These are phyloP conservation scores for cattle (Bos taurus) DNA, from an alignment of 2,113 vertebrate genomes.

Conservation along the genomic window DNA sequence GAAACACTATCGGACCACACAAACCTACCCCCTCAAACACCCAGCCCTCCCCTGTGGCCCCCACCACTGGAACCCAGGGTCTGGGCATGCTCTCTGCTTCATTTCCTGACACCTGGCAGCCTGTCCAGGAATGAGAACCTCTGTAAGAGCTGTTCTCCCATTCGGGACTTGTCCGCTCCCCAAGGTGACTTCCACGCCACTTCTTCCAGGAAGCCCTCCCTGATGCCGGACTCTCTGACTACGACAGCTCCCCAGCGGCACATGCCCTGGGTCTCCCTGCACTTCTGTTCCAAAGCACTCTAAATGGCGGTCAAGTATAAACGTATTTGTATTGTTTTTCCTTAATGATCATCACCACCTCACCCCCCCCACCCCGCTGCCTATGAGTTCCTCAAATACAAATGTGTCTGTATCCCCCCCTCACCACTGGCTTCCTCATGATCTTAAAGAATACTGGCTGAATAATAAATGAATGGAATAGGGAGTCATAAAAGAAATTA, in stretches of 20 bases:
- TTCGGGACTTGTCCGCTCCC: not conserved
- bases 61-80: not conserved
- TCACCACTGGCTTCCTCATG: rapidly evolving
- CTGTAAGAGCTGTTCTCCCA: not conserved
- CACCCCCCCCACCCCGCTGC: too few species aligned
- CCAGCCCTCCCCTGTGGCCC: not conserved
- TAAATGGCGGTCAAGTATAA: rapidly evolving
- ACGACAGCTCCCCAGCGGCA: rapidly evolving
- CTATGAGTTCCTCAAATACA: not conserved
- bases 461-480: not conserved
- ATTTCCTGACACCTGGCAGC: not conserved
- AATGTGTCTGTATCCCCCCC: rapidly evolving
- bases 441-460: too few species aligned
- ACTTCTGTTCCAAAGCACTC: not conserved
- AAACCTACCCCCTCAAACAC: rapidly evolving
- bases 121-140: not conserved
- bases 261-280: too few species aligned
- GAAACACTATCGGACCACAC: rapidly evolving
- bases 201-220: not conserved
- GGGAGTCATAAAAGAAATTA: not conserved
- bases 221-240: rapidly evolving
- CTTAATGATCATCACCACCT: too few species aligned
- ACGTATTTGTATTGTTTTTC: rapidly evolving
- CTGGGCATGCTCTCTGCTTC: not conserved
- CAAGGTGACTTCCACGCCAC: not conserved